Percentiles rank a stretch among this genome's conserved stretches.
Conservation (phyloP, 2,797 vertebrate genomes). For the Sandelia bainsii region DNA sequence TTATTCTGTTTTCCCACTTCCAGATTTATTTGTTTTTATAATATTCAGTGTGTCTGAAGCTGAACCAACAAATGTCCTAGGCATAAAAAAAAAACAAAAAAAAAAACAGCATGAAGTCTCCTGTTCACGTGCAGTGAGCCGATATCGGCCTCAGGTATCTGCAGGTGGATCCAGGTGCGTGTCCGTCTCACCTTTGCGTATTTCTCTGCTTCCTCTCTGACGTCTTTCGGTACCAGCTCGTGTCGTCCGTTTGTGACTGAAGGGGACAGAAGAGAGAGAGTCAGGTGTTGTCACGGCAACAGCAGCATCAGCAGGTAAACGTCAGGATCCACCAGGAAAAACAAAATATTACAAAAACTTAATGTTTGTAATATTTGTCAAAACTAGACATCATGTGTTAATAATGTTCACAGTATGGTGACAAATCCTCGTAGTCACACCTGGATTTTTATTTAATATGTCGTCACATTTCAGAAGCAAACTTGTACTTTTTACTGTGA, state of each 20-base stretch:
- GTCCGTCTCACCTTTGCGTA: constrained; percentile 92
- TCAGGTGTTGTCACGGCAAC: background rate
- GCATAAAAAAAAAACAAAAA: rapidly evolving
- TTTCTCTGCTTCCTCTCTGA: constrained; percentile 97
- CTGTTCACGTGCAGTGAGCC: background rate
- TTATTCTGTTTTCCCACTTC: too few species aligned
- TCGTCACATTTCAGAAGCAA: too few species aligned
- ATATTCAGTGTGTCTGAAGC: too few species aligned
- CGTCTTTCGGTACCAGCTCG: constrained; percentile 95
- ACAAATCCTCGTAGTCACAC: background rate
- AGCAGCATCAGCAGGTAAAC: background rate
- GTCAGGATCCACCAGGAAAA: too few species aligned
- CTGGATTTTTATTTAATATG: too few species aligned
- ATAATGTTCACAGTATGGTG: background rate
- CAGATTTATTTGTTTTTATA: too few species aligned
- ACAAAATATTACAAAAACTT: too few species aligned
- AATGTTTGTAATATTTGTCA: too few species aligned
- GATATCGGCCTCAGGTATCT: background rate
- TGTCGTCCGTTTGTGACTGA: constrained; percentile 97
- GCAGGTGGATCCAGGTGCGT: background rate
- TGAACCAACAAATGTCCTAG: too few species aligned
- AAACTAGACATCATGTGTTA: too few species aligned
- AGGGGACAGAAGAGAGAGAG: constrained; percentile 42
- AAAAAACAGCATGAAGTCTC: background rate
- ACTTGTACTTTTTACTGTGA: too few species aligned